Evolutionary conservation across 2,888 invertebrate species (phyloP).

Genomic region (Galerucella nymphaeae): DNA sequence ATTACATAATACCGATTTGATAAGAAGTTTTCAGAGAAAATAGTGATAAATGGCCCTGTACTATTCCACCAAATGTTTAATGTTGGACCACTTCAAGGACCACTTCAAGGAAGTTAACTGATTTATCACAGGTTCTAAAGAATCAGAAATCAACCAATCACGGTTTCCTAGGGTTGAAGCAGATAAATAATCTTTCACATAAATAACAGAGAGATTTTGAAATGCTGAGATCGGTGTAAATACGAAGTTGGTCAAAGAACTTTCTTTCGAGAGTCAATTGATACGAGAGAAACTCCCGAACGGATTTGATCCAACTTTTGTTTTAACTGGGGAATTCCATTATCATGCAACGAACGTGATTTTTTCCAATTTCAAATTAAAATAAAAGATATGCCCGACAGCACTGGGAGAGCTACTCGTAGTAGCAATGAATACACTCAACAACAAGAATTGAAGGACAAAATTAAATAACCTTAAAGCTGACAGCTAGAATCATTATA

Average conservation of each 20-base stretch:
- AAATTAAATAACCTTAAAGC: no score
- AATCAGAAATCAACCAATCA: constrained; percentile 37
- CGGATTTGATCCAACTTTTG: constrained; percentile 22
- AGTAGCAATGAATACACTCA: no score
- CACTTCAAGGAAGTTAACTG: constrained; percentile 31
- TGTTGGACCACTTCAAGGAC: constrained; percentile 26
- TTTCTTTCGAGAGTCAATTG: constrained; percentile 28
- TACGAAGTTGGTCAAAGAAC: constrained; percentile 36
- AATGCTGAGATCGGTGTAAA: constrained; percentile 35
- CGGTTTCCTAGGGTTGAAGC: constrained; percentile 20
- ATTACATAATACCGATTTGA: no score
- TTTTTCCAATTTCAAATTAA: no score
- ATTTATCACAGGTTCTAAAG: constrained; percentile 28
- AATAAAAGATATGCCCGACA: no score
- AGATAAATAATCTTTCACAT: constrained; percentile 39
- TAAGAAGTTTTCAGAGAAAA: no score
- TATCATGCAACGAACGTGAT: no score
- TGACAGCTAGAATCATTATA: no score
- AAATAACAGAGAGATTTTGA: constrained; percentile 36
- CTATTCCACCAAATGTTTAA: constrained; percentile 17
- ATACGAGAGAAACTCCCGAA: constrained; percentile 29
- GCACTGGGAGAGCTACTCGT: no score
- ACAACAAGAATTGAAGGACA: no score
- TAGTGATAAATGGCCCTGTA: background rate
- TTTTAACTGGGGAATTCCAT: no score